phyloP scores from a whole-genome alignment of 2,888 invertebrate species.

The Coelopa pilipes region DNA sequence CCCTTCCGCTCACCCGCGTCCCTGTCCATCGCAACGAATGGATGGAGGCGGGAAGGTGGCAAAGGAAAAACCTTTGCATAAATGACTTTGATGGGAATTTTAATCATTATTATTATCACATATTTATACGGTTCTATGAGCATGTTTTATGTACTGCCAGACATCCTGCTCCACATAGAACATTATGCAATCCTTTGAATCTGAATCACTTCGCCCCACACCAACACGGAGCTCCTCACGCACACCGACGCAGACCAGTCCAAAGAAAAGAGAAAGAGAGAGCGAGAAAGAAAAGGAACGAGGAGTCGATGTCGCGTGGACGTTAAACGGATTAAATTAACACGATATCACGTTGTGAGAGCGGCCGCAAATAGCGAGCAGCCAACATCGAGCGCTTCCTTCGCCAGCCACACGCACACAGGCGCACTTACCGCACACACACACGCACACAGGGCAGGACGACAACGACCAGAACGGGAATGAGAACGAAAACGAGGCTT shows the following conservation, averaged over 20 bases:
- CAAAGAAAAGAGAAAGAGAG: neutral
- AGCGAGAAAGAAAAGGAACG: neutral
- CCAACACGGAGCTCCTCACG: constrained; percentile 12
- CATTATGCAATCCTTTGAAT: constrained; percentile 55
- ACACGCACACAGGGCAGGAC: constrained; percentile 26
- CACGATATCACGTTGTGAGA: constrained; percentile 27
- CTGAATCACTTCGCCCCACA: constrained; percentile 28
- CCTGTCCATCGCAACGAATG: too few relatives aligned
- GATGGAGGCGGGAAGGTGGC: neutral
- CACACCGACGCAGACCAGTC: constrained; percentile 2
- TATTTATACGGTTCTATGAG: constrained; percentile 63
- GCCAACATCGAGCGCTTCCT: constrained; percentile 22
- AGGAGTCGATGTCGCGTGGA: constrained; percentile 2
- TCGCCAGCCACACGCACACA: constrained; percentile 25
- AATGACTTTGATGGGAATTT: constrained; percentile 56
- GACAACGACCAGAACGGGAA: neutral
- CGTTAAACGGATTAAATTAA: constrained; percentile 34
- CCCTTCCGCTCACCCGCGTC: too few relatives aligned
- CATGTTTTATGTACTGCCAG: constrained; percentile 62
- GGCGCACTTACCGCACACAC: constrained; percentile 26
- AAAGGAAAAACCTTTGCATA: constrained; percentile 55
- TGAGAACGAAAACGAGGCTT: too few relatives aligned
- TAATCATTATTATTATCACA: constrained; percentile 58
- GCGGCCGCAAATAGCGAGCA: constrained; percentile 27
- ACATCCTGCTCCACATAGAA: constrained; percentile 18